Conservation (phyloP, 2,797 vertebrate species). For the Eutrigla gurnardus region DNA sequence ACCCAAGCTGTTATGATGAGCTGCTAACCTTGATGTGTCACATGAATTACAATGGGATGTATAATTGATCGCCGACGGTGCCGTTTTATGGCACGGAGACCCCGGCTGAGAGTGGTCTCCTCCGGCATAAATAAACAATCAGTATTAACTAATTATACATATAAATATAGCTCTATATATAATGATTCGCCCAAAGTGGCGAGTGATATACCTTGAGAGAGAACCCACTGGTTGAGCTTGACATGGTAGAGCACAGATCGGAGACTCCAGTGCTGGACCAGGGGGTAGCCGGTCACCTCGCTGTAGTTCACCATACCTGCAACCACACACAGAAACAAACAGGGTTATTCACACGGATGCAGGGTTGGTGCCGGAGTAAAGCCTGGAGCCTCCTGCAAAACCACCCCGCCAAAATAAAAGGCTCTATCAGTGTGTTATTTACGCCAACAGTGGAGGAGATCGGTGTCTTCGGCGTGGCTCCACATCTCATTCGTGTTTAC, state of each 20-base stretch:
- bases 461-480: constrained; percentile 20
- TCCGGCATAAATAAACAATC: constrained; percentile 43
- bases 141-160: constrained; percentile 20
- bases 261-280: constrained; percentile 95
- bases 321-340: constrained; percentile 13
- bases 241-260: constrained; percentile 94
- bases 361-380: background rate
- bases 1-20: constrained; percentile 47
- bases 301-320: constrained; percentile 99
- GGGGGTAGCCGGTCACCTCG: constrained; percentile 94
- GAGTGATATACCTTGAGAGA: constrained; percentile 91
- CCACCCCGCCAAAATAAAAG: background rate
- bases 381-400: constrained; percentile 4
- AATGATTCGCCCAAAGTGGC: constrained; percentile 1
- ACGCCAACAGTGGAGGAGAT: constrained; percentile 26
- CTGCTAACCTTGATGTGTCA: constrained; percentile 55
- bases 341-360: background rate
- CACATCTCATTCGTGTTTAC: constrained; percentile 52
- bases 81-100: constrained; percentile 22
- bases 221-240: constrained; percentile 92
- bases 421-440: constrained; percentile 36
- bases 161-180: background rate
- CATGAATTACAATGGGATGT: constrained; percentile 44
- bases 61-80: constrained; percentile 36
- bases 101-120: background rate